These are phyloP conservation scores for Eudemis profundana DNA, from an alignment of 2,888 invertebrate species.

Conservation along the genomic window DNA sequence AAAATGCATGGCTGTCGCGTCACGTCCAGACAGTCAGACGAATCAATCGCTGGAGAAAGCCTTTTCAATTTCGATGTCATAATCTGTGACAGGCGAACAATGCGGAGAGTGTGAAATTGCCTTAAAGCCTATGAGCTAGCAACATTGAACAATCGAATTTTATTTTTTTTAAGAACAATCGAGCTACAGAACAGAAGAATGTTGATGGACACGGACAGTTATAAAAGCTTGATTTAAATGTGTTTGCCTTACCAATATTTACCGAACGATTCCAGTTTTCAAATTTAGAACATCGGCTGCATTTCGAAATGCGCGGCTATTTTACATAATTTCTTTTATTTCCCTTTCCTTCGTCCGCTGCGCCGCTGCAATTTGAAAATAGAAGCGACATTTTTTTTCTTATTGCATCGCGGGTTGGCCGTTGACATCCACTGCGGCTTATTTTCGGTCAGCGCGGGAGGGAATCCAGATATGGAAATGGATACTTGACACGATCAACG, in stretches of 20 bases:
- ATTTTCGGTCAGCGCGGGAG: constrained; percentile 77
- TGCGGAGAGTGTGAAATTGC: constrained; percentile 31
- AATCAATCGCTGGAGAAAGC: constrained; percentile 43
- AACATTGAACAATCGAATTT: constrained; percentile 17
- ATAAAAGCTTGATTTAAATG: constrained; percentile 28
- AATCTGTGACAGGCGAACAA: constrained; percentile 28
- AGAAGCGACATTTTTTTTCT: constrained; percentile 72
- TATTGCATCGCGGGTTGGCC: constrained; percentile 77
- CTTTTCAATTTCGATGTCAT: constrained; percentile 42
- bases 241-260: constrained; percentile 27
- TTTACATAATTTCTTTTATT: constrained; percentile 59
- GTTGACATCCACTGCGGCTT: constrained; percentile 77
- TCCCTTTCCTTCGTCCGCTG: constrained; percentile 57
- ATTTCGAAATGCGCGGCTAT: constrained; percentile 42
- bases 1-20: constrained; percentile 21
- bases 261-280: constrained; percentile 34
- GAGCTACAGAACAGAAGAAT: constrained; percentile 11
- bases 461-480: constrained; percentile 70
- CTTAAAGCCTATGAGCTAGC: constrained; percentile 20
- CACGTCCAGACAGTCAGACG: constrained; percentile 36
- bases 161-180: constrained; percentile 2
- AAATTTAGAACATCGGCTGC: constrained; percentile 39
- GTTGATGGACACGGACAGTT: constrained; percentile 27
- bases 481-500: constrained; percentile 53
- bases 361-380: constrained; percentile 77